Conservation (phyloP, 2,113 vertebrate genomes). For the Calidris pugnax region DNA sequence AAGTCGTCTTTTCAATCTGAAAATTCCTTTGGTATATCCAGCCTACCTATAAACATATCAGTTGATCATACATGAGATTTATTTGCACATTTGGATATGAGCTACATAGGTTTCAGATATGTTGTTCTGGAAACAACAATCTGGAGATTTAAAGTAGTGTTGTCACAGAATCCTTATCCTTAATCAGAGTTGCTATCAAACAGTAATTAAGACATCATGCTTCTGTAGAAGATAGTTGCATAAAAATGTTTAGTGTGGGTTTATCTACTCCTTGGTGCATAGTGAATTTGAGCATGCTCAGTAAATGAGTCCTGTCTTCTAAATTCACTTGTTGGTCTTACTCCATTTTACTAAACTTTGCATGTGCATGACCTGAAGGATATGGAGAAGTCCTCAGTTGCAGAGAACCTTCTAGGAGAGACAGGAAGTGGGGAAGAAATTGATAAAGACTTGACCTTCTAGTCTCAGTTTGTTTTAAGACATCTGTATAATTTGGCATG, state of each 20-base stretch:
- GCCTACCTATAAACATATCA: not conserved
- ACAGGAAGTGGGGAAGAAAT: not conserved
- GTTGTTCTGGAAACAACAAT: conserved; percentile 20
- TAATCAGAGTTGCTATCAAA: not conserved
- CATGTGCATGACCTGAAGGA: conserved; percentile 79
- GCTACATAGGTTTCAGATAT: conserved; percentile 4
- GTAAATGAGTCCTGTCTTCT: conserved; percentile 75
- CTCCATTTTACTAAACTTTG: conserved; percentile 66
- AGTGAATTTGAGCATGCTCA: conserved; percentile 81
- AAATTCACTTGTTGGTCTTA: conserved; percentile 35
- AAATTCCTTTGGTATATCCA: not conserved
- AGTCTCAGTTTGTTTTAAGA: not conserved
- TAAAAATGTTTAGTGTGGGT: not conserved
- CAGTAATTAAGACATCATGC: not conserved
- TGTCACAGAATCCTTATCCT: not conserved
- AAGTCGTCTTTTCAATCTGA: not conserved
- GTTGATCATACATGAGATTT: not conserved
- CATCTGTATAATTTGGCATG: not conserved
- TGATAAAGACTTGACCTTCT: not conserved
- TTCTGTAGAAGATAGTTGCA: not conserved
- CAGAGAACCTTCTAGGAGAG: conserved; percentile 48
- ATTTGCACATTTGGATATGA: not conserved
- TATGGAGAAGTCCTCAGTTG: conserved; percentile 53
- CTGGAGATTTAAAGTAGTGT: not conserved
- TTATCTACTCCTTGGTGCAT: conserved; percentile 50